A percentile compares a stretch with the other conserved stretches of the same genome.
Conservation (phyloP, 2,888 invertebrate genomes). For the Tuberolachnus salignus region DNA sequence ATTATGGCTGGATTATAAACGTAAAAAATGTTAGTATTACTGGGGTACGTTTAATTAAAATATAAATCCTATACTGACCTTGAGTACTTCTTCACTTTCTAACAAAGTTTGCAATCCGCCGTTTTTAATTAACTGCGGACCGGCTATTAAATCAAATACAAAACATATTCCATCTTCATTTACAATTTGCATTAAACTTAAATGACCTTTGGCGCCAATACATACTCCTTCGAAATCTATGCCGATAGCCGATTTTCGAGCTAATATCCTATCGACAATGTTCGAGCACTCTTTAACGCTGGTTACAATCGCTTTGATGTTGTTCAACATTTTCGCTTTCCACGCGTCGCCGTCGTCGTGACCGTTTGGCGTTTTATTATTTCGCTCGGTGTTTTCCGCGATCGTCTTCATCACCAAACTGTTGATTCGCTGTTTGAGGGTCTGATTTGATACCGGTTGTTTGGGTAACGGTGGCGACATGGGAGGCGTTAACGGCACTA, state of each 20-base stretch:
- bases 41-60: not conserved
- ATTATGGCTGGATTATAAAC: too few relatives aligned
- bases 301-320: conserved; percentile 76
- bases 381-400: conserved; percentile 77
- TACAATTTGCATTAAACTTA: conserved; percentile 85
- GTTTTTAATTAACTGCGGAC: conserved; percentile 77
- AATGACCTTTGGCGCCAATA: conserved; percentile 84
- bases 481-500: conserved; percentile 56
- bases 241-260: conserved; percentile 70
- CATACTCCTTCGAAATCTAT: conserved; percentile 94
- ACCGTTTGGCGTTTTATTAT: conserved; percentile 44
- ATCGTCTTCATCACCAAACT: conserved; percentile 85
- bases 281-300: conserved; percentile 78
- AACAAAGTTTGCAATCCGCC: conserved; percentile 80
- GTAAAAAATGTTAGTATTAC: too few relatives aligned
- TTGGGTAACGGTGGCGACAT: conserved; percentile 59
- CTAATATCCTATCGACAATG: conserved; percentile 65
- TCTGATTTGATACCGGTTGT: conserved; percentile 70
- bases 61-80: conserved; percentile 66
- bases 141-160: conserved; percentile 85
- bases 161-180: conserved; percentile 82
- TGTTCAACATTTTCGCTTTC: conserved; percentile 81
- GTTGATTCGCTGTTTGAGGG: conserved; percentile 86
- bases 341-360: conserved; percentile 68
- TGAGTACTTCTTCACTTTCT: conserved; percentile 80